Base-by-base conservation (phyloP, 2,113 vertebrate species). In the Propithecus coquereli region DNA sequence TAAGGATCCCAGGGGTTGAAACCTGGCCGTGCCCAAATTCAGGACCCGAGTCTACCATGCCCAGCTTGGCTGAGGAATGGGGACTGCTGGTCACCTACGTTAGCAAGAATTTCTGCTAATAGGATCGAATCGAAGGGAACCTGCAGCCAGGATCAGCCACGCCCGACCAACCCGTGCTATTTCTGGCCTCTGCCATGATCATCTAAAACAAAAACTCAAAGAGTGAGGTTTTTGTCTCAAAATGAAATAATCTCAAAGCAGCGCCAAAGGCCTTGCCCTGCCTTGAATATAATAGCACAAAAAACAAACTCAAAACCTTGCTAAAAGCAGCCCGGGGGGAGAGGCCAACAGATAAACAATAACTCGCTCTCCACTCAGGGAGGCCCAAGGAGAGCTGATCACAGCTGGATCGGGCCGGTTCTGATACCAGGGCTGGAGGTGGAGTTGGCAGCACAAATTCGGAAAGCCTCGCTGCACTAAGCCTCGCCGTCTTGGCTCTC, bases 401-500 rank as follows among this genome's bases (percentile, higher is more conserved):
- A 20, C 18, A 63, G 40, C 50, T 54, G 27, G 70, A 57, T 52
- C 81, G 40, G 70, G 45, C 74, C 80, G n/a, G 70, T 76, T 80
- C 73, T 14, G 65, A 50, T 61, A 23, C 27, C 59, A 17, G 87
- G 30, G 57, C 23, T 52, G 34, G 94, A 84, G 81, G 80, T 37
- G 59, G 87, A 83, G 52, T 52, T 71, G 13, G 40, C 89, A 45
- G 34, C 27, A 11, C 88, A 63, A 43, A 80, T 89, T 96, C 20
- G 90, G 89, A 95, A 91, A 87, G 90, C 34, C 52, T 70, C 34
- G 57, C 91, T 96, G n/a, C 71, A 7, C 96, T 84, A 8, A 71
- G 93, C 93, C 57, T 74, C 86, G 18, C 25, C 16, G 6, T 84
- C 93, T 92, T 96, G 97, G 97, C 97, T 95, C 23, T 47, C 50